Percentiles rank a stretch among this genome's conserved stretches.
Evolutionary conservation across 2,888 invertebrate species (phyloP).

Genomic region (Cactoblastis cactorum): DNA sequence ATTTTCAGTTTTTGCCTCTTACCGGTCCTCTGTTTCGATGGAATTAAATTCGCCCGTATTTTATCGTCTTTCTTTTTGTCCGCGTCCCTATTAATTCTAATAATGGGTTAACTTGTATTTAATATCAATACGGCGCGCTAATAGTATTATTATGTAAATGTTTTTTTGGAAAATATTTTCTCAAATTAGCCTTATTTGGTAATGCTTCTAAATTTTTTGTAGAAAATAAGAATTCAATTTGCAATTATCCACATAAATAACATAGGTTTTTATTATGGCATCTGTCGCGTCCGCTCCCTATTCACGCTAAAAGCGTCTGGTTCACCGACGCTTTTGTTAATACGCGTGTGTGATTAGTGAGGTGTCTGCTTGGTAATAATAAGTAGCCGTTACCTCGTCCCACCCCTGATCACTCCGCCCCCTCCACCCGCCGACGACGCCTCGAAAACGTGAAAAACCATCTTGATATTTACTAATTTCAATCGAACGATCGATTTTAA

Average conservation of each 20-base stretch:
- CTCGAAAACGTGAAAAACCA: constrained; percentile 26
- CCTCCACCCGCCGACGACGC: constrained; percentile 41
- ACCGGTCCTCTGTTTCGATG: constrained; percentile 56
- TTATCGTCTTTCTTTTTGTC: constrained; percentile 50
- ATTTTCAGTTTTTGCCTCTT: constrained; percentile 59
- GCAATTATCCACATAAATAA: not conserved
- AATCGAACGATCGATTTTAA: not conserved
- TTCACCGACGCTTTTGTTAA: constrained; percentile 41
- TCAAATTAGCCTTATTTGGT: not conserved
- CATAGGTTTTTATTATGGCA: constrained; percentile 28
- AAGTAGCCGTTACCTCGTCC: constrained; percentile 53
- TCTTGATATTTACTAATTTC: constrained; percentile 9
- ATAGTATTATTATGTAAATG: not conserved
- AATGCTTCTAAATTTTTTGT: not conserved
- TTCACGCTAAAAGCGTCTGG: constrained; percentile 32
- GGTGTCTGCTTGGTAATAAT: constrained; percentile 59
- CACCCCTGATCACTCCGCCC: constrained; percentile 38
- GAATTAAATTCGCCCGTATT: constrained; percentile 62
- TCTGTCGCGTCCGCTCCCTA: constrained; percentile 42
- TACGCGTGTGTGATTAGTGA: constrained; percentile 45
- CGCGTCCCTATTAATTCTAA: constrained; percentile 46
- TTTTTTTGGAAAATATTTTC: not conserved
- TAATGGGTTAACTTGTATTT: constrained; percentile 41
- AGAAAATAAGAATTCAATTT: not conserved
- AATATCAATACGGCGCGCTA: constrained; percentile 8